Conservation (phyloP, 2,797 vertebrate species). For the Artibeus jamaicensis region DNA sequence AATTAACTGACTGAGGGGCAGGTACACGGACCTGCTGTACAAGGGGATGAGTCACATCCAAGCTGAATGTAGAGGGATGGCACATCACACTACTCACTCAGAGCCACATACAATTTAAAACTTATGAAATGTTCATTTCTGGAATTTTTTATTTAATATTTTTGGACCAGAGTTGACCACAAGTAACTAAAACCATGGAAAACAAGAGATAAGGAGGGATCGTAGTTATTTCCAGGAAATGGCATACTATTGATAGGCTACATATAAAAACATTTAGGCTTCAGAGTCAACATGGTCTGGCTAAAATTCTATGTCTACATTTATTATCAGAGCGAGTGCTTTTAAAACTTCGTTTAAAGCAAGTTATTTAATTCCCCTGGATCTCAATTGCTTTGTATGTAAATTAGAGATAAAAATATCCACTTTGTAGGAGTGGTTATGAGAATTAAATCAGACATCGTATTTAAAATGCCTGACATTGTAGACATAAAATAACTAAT, state of each 20-base stretch:
- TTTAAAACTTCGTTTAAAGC: background rate
- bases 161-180: background rate
- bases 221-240: background rate
- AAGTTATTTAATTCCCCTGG: constrained; percentile 5
- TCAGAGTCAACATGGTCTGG: background rate
- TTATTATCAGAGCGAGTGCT: background rate
- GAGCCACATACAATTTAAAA: background rate
- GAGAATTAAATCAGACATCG: background rate
- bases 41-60: background rate
- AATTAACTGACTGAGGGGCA: background rate
- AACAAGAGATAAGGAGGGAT: background rate
- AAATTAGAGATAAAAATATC: constrained; percentile 44
- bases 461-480: background rate
- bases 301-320: constrained; percentile 33
- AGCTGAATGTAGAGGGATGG: background rate
- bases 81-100: background rate
- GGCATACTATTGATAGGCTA: too few species aligned
- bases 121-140: background rate
- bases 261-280: background rate
- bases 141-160: background rate
- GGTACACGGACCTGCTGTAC: background rate
- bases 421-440: background rate
- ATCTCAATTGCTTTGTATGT: background rate
- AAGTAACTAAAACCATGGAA: background rate
- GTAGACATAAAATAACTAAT: background rate